Percentiles rank a stretch among this genome's conserved stretches.
Evolutionary conservation across 2,113 vertebrate species (phyloP).

Genomic region (Podarcis cretensis): DNA sequence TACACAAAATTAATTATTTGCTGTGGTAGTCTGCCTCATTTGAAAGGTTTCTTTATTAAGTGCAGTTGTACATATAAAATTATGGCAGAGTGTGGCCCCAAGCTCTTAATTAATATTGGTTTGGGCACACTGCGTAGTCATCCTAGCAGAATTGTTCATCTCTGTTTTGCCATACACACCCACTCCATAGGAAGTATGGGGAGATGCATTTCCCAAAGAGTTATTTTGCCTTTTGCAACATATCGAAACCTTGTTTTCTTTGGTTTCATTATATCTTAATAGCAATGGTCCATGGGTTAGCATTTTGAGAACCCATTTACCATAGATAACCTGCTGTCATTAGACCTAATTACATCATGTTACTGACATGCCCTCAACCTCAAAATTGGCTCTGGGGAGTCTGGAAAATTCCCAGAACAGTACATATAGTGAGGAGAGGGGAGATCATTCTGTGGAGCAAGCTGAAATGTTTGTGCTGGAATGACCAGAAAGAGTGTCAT

Average conservation of each 20-base stretch:
- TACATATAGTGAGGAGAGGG: too few relatives aligned
- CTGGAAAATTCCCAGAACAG: too few relatives aligned
- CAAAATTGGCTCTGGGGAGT: too few relatives aligned
- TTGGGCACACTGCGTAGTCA: constrained; percentile 9
- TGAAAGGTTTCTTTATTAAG: constrained; percentile 41
- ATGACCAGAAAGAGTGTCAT: too few relatives aligned
- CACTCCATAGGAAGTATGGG: fast-evolving
- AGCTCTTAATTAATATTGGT: constrained; percentile 47
- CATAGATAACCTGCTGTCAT: neutral
- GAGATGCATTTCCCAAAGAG: neutral
- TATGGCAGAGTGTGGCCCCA: constrained; percentile 20
- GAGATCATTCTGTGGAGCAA: too few relatives aligned
- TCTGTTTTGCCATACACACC: neutral
- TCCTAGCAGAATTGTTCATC: fast-evolving
- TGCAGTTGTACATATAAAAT: constrained; percentile 47
- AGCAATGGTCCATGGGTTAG: neutral
- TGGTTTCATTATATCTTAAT: neutral
- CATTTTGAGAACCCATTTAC: neutral
- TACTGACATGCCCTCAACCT: neutral
- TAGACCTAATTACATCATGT: neutral
- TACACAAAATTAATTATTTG: constrained; percentile 5
- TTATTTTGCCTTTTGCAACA: neutral
- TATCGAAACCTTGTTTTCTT: neutral
- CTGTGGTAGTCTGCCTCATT: constrained; percentile 51
- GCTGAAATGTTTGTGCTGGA: too few relatives aligned